phyloP scores from a whole-genome alignment of 2,888 invertebrate species.

The Tetanocera ferruginea region DNA sequence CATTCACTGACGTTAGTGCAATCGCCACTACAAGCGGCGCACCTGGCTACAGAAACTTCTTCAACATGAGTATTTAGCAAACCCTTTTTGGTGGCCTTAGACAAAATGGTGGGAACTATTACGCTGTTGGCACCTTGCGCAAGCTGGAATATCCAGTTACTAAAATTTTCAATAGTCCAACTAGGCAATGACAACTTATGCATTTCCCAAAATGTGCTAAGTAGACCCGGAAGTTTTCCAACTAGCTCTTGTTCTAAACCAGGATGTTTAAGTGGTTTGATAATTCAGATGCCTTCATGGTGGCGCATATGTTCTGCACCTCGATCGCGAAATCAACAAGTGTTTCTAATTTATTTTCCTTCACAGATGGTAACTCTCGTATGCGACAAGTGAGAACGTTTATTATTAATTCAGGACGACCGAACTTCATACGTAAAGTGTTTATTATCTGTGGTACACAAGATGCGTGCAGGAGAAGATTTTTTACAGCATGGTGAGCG shows the following conservation, averaged over 20 bases:
- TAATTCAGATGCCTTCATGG: constrained; percentile 28
- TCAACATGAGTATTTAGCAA: constrained; percentile 36
- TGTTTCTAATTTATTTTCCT: too few relatives aligned
- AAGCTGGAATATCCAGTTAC: constrained; percentile 29
- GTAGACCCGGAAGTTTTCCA: constrained; percentile 34
- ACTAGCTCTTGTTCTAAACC: too few relatives aligned
- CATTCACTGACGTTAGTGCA: constrained; percentile 30
- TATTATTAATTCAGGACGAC: constrained; percentile 26
- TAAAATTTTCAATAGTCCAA: constrained; percentile 37
- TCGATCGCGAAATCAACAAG: too few relatives aligned
- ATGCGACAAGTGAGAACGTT: too few relatives aligned
- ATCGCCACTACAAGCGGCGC: constrained; percentile 30
- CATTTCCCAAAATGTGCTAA: constrained; percentile 41
- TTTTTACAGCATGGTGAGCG: not conserved
- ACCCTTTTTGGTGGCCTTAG: constrained; percentile 17
- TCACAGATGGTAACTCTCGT: too few relatives aligned
- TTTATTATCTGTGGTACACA: not conserved
- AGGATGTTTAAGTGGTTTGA: constrained; percentile 29
- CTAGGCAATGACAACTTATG: constrained; percentile 34
- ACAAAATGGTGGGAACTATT: constrained; percentile 14
- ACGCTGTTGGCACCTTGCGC: constrained; percentile 31
- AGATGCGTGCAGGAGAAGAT: not conserved
- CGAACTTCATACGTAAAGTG: constrained; percentile 10
- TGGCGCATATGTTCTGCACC: constrained; percentile 34
- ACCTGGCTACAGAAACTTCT: not conserved